phyloP scores from a whole-genome alignment of 2,888 invertebrate species.

The Nemoura dubitans region DNA sequence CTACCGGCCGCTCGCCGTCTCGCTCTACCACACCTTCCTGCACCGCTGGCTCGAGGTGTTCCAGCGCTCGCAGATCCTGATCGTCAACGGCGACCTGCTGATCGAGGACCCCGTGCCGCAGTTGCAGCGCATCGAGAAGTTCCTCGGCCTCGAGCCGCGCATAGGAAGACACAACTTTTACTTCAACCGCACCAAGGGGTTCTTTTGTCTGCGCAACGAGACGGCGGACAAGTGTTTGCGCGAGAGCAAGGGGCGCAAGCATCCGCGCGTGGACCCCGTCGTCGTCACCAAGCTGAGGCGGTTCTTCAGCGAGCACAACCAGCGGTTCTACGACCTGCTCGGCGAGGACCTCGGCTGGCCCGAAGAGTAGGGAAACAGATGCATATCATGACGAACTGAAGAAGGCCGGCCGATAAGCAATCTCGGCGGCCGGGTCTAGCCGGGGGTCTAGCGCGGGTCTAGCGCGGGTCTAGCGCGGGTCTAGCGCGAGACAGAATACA shows the following conservation, averaged over 20 bases:
- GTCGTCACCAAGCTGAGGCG: slow-evolving; percentile 81
- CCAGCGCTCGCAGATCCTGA: slow-evolving; percentile 82
- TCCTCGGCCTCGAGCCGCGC: slow-evolving; percentile 72
- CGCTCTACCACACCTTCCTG: slow-evolving; percentile 90
- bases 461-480: slow-evolving; percentile 66
- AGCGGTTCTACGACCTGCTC: slow-evolving; percentile 90
- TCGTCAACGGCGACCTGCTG: slow-evolving; percentile 93
- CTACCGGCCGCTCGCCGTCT: slow-evolving; percentile 86
- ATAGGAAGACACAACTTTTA: slow-evolving; percentile 90
- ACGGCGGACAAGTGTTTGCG: slow-evolving; percentile 77
- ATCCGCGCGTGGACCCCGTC: slow-evolving; percentile 83
- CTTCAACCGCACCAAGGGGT: slow-evolving; percentile 96
- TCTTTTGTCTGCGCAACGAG: slow-evolving; percentile 76
- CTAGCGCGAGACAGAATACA: too few relatives aligned
- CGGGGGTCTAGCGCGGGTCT: slow-evolving; percentile 45
- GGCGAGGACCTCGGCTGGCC: slow-evolving; percentile 95
- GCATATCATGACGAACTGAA: slow-evolving; percentile 39
- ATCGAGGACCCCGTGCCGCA: slow-evolving; percentile 91
- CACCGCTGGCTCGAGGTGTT: slow-evolving; percentile 93
- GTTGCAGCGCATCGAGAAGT: slow-evolving; percentile 85
- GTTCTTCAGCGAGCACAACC: slow-evolving; percentile 92
- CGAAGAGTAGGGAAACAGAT: slow-evolving; percentile 70
- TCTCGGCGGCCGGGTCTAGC: slow-evolving; percentile 44
- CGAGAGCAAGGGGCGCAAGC: slow-evolving; percentile 86
- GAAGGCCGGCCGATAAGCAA: slow-evolving; percentile 45